Conservation (phyloP, 2,113 vertebrate species). For the Carettochelys insculpta region DNA sequence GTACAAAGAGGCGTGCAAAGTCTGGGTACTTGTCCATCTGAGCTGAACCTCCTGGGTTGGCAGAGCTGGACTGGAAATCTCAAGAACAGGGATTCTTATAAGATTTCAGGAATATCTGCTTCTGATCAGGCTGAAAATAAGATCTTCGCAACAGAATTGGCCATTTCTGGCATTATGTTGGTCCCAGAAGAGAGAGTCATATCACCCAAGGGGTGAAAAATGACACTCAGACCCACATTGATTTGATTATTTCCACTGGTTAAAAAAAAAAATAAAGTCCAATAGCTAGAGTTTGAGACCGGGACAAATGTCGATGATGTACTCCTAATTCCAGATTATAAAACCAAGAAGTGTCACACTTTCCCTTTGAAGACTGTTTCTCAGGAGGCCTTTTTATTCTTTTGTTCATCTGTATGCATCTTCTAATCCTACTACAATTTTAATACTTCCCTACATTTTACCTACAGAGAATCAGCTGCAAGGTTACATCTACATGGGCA, state of each 20-base stretch:
- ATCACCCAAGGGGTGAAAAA: background rate
- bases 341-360: background rate
- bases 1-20: background rate
- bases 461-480: background rate
- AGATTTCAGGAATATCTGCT: slow-evolving; percentile 46
- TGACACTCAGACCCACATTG: background rate
- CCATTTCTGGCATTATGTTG: slow-evolving; percentile 39
- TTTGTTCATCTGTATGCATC: background rate
- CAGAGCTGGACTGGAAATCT: slow-evolving; percentile 16
- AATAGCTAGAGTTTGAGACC: background rate
- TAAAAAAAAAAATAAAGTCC: background rate
- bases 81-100: background rate
- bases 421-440: background rate
- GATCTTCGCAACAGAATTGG: slow-evolving; percentile 10
- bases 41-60: background rate
- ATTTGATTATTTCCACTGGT: background rate
- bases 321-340: accelerated
- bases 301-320: background rate
- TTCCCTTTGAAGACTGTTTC: background rate
- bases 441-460: background rate
- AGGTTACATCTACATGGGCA: too few relatives aligned
- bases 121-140: slow-evolving; percentile 35
- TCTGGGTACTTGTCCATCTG: background rate
- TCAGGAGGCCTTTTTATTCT: background rate
- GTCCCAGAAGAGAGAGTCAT: background rate